Evolutionary conservation across 1,140 invertebrate species (phyloP), one percentile per base, ranked within the genome.

Genomic region (Drosophila seguyi): DNA sequence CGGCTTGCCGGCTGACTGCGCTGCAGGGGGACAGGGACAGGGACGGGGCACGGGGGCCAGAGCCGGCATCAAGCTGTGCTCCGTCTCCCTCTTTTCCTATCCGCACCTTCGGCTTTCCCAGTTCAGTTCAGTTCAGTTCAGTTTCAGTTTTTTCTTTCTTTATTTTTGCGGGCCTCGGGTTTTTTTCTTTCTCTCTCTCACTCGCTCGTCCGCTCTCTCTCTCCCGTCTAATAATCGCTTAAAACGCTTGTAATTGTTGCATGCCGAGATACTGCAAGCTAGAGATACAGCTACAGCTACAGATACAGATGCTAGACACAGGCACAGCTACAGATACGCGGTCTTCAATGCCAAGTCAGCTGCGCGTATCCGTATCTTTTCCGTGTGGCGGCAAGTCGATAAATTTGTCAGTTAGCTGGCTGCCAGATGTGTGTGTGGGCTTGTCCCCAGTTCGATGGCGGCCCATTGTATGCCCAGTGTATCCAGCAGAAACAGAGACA

Each of bases 281-380:
- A 71, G 56, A 71, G 55, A 44, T 58, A 69, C 61, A 63, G 50
- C 16, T 41, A 53, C 44, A 69, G 39, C 8, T 59, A 66, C 38
- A 63, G 53, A 55, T 71, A 67, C 67, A 62, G 38, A 22, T 48
- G 18, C 39, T n/a, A 41, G 39, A 13, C 22, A 41, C n/a, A 61
- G 22, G 31, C 39, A 58, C 6, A 74, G 52, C 57, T 57, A 52
- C 47, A 78, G 63, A 62, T 75, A 72, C 57, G 60, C 18, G 57
- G 59, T 63, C 72, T 58, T 88, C 84, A 87, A 87, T 87, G 84
- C 81, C 85, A 87, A 87, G 80, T 87, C 85, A 80, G 68, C 80
- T 80, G 80, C 84, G 76, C 81, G 77, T 90, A 78, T 84, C 80
- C 81, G 81, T 90, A 78, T 84, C 85, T 87, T 83, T 87, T 84